Evolutionary conservation across 2,113 vertebrate species (phyloP), one percentile per base, ranked within the genome.

Genomic region (Anthoscopus minutus): DNA sequence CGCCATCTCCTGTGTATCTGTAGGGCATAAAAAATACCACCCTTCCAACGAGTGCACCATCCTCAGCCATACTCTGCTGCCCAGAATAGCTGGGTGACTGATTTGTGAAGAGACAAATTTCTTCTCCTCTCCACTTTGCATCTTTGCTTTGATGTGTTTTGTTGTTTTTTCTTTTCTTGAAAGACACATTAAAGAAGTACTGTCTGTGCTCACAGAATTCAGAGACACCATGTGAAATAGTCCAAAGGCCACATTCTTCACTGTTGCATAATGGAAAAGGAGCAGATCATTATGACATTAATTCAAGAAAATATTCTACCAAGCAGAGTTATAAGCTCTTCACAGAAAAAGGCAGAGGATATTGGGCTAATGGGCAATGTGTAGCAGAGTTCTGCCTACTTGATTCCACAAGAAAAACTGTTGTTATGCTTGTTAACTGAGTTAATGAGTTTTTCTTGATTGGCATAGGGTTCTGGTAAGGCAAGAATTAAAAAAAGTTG

Each of bases 381-480:
- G 48, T 62, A 84, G 40, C 48, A 69, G 30, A 94, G 74, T 65
- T 96, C 89, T 85, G 66, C 71, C 80, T 96, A 38, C 89, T 77
- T 96, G 94, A 95, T 94, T 96, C 76, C 92, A 86, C 77, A 96
- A 93, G 66, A 95, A 96, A 91, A 96, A 77, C 48, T 78, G 61
- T 67, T 96, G 74, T 64, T 94, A 82, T 86, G 56, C 79, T 90
- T 96, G 37, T 92, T 81, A 97, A 92, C 48, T 72, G 79, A 38
- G 97, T 93, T 96, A 97, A 97, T 94, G 88, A 92, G 57, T 47
- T 97, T 95, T 83, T 25, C 67, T 87, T 91, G 84, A 81, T 94
- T 94, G 92, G 45, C 79, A 86, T n/a, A 84, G 51, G 11, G 22
- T 95, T 96, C 86, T 74, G 65, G 50, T 61, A 74, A 95, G 35